Evolutionary conservation across 2,888 invertebrate species (phyloP).

Genomic region (Platycnemis pennipes): DNA sequence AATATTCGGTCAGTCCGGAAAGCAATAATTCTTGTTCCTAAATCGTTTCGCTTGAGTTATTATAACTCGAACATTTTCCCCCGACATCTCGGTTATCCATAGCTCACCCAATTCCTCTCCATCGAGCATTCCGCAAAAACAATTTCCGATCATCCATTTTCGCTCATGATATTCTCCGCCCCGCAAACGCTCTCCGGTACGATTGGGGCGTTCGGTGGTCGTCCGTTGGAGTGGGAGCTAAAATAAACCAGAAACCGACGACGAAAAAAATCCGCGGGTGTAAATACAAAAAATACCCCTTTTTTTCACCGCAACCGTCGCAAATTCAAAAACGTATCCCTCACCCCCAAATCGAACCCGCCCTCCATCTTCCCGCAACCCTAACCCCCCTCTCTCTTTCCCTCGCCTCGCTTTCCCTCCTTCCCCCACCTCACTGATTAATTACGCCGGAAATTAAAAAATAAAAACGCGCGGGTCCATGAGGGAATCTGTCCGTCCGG

Average conservation of each 20-base stretch:
- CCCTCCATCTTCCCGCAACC: background rate
- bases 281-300: background rate
- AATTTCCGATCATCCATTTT: background rate
- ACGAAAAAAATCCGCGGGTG: background rate
- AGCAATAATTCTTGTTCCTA: too few relatives aligned
- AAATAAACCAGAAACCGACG: background rate
- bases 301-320: slow-evolving; percentile 1
- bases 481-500: slow-evolving; percentile 56
- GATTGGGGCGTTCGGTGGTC: background rate
- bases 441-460: slow-evolving; percentile 60
- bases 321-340: background rate
- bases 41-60: too few relatives aligned
- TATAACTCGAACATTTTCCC: too few relatives aligned
- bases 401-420: background rate
- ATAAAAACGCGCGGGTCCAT: slow-evolving; percentile 45
- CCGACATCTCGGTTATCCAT: too few relatives aligned
- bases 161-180: background rate
- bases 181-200: background rate
- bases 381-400: background rate
- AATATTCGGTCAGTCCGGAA: too few relatives aligned
- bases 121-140: background rate
- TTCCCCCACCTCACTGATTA: slow-evolving; percentile 26
- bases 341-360: background rate
- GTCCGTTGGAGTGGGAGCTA: background rate
- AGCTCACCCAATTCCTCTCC: background rate